phyloP scores from a whole-genome alignment of 2,113 vertebrate species.

The Nothocercus nigrocapillus region DNA sequence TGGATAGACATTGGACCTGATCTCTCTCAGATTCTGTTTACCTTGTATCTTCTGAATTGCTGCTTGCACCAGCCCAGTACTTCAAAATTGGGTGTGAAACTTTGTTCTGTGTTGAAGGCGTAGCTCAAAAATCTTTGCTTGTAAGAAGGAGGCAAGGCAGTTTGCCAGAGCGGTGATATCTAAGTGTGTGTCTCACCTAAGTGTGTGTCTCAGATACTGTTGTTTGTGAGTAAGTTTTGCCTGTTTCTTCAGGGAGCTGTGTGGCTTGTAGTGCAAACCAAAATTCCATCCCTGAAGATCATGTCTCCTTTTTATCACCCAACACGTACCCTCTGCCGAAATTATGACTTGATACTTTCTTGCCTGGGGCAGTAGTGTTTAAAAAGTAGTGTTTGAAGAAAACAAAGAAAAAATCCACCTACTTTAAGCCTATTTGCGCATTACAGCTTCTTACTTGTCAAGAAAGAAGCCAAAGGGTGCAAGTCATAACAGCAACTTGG shows the following conservation, averaged over 20 bases:
- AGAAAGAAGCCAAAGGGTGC: not conserved
- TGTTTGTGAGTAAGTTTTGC: fast-evolving
- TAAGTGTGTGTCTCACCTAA: not conserved
- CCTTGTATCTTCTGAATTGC: not conserved
- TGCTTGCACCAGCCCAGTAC: not conserved
- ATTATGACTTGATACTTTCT: not conserved
- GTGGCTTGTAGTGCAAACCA: not conserved
- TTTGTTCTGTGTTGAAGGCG: not conserved
- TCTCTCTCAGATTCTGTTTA: not conserved
- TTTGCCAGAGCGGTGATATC: not conserved
- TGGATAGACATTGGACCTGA: not conserved
- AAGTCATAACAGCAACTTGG: not conserved
- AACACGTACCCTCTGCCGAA: not conserved
- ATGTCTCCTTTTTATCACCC: not conserved
- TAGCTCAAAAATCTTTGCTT: not conserved
- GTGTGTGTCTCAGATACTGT: not conserved
- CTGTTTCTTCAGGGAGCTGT: not conserved
- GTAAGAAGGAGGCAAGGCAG: not conserved
- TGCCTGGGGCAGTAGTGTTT: not conserved
- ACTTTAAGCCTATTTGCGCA: not conserved
- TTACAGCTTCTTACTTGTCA: not conserved
- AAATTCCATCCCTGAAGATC: not conserved
- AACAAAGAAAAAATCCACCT: not conserved
- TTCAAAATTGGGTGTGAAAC: not conserved
- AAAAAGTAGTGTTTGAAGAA: not conserved